Evolutionary conservation across 2,888 invertebrate genomes (phyloP).

Genomic region (Parascotia fuliginaria): DNA sequence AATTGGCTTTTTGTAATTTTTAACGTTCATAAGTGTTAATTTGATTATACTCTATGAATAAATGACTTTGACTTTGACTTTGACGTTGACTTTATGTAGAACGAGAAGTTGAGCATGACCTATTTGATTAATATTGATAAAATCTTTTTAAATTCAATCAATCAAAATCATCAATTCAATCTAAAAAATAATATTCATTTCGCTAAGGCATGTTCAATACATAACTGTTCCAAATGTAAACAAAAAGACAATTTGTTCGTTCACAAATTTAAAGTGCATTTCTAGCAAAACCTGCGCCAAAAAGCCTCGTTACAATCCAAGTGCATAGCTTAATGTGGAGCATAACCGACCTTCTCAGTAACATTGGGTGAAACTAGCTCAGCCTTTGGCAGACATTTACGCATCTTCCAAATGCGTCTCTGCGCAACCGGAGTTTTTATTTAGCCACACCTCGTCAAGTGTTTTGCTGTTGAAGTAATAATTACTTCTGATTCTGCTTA

Average conservation of each 20-base stretch:
- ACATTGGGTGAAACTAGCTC: not conserved
- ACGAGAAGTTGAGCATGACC: too few species aligned
- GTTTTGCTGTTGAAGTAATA: constrained; percentile 46
- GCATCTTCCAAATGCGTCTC: constrained; percentile 15
- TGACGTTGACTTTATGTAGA: too few species aligned
- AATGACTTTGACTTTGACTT: too few species aligned
- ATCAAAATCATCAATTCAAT: too few species aligned
- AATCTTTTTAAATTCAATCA: too few species aligned
- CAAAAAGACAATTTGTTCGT: not conserved
- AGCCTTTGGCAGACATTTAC: constrained; percentile 11
- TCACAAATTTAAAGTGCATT: not conserved
- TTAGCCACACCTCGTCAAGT: constrained; percentile 40
- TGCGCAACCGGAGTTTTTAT: constrained; percentile 32
- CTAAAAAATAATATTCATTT: too few species aligned
- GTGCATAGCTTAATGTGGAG: not conserved
- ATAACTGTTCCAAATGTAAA: too few species aligned
- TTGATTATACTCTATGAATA: too few species aligned
- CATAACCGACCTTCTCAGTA: not conserved
- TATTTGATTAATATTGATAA: too few species aligned
- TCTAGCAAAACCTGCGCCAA: not conserved
- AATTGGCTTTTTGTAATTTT: too few species aligned
- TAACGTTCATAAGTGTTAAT: too few species aligned
- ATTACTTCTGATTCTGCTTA: constrained; percentile 40
- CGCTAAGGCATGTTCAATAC: too few species aligned
- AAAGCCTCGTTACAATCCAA: not conserved